phyloP scores from a whole-genome alignment of 1,140 invertebrate genomes.

The Parapsyche elsis region DNA sequence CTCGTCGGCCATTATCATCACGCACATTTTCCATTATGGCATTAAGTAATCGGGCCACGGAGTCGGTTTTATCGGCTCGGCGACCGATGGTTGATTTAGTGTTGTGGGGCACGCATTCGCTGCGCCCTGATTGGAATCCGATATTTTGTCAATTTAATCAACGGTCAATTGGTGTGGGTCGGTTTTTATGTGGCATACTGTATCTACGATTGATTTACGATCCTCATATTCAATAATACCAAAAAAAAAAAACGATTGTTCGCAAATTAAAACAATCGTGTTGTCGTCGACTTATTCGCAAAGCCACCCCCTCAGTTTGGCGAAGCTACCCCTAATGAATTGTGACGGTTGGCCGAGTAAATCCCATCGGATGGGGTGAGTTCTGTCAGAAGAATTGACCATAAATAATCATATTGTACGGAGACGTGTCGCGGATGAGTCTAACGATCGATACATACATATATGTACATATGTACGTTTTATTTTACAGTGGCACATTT shows the following conservation, averaged over 20 bases:
- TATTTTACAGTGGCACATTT: too few relatives aligned
- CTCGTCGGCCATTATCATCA: slow-evolving; percentile 48
- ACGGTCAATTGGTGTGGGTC: background rate
- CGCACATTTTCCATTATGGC: slow-evolving; percentile 56
- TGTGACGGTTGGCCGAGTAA: slow-evolving; percentile 50
- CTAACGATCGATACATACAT: background rate
- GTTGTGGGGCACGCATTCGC: slow-evolving; percentile 37
- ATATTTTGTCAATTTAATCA: slow-evolving; percentile 51
- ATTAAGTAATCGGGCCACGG: slow-evolving; percentile 51
- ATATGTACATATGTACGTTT: background rate
- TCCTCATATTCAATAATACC: too few relatives aligned
- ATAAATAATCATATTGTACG: background rate
- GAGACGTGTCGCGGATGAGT: too few relatives aligned
- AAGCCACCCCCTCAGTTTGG: background rate
- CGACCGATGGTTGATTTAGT: slow-evolving; percentile 53
- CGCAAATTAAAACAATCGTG: too few relatives aligned
- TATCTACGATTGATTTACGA: too few relatives aligned
- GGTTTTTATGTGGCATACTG: background rate
- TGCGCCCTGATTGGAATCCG: slow-evolving; percentile 43
- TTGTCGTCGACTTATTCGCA: too few relatives aligned
- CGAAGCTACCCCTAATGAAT: slow-evolving; percentile 50
- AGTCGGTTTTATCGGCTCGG: slow-evolving; percentile 44
- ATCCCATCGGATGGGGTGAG: slow-evolving; percentile 27
- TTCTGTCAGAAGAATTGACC: slow-evolving; percentile 24
- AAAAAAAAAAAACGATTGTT: too few relatives aligned